These are phyloP conservation scores for Malacoraja senta DNA, from an alignment of 2,797 vertebrate genomes.

Conservation along the genomic window DNA sequence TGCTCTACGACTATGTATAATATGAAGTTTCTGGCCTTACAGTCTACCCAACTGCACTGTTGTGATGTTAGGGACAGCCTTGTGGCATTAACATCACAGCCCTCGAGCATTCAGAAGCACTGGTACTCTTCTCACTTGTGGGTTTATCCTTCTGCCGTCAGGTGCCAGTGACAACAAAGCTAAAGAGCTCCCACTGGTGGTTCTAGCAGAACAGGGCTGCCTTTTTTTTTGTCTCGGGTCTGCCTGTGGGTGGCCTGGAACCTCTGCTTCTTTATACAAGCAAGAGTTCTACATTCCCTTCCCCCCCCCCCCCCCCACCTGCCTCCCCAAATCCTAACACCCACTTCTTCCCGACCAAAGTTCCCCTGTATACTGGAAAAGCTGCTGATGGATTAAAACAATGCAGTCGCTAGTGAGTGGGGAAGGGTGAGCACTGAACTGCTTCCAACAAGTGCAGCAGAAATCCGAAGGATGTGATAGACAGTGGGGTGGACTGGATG, in stretches of 20 bases:
- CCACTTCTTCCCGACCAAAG: not conserved
- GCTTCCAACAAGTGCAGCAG: not conserved
- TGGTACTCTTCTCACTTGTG: not conserved
- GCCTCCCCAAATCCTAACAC: too few relatives aligned
- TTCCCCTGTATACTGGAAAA: not conserved
- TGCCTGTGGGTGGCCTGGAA: not conserved
- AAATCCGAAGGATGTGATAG: not conserved
- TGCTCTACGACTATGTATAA: not conserved
- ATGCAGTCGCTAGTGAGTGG: not conserved
- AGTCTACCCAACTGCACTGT: not conserved
- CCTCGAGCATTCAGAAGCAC: not conserved
- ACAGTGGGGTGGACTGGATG: not conserved
- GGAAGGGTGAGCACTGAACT: not conserved
- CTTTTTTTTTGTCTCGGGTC: not conserved
- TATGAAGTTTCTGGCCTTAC: not conserved
- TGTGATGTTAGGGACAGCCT: not conserved
- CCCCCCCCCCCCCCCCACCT: not conserved
- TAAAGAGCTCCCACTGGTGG: slow-evolving; percentile 26
- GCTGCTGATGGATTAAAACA: not conserved
- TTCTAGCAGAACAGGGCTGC: not conserved
- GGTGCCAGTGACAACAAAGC: slow-evolving; percentile 2
- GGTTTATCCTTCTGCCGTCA: not conserved
- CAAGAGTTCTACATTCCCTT: not conserved
- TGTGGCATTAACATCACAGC: not conserved
- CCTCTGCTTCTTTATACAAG: not conserved